Conservation (phyloP, 2,888 invertebrate genomes). For the Hololepta plana region DNA sequence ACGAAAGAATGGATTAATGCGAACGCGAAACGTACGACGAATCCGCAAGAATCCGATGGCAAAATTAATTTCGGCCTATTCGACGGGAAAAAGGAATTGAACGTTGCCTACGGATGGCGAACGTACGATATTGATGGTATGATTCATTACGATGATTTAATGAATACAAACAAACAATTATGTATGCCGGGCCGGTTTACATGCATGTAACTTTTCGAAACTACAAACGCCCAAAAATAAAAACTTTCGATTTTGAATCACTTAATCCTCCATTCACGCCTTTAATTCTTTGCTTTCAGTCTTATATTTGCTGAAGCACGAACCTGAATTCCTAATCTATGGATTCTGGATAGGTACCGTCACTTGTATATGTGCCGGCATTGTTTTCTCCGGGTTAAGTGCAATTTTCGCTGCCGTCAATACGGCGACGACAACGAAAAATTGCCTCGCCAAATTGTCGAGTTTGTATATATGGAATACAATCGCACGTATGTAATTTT, state of each 20-base stretch:
- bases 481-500: constrained; percentile 43
- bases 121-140: constrained; percentile 59
- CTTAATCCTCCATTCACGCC: no score
- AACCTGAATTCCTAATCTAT: constrained; percentile 45
- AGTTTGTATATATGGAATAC: constrained; percentile 66
- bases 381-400: constrained; percentile 49
- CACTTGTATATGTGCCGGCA: constrained; percentile 45
- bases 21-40: constrained; percentile 45
- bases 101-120: constrained; percentile 67
- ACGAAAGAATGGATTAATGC: constrained; percentile 74
- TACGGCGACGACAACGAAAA: constrained; percentile 55
- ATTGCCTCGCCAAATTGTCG: constrained; percentile 44
- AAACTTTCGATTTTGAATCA: no score
- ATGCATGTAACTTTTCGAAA: no score
- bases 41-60: constrained; percentile 51
- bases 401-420: constrained; percentile 64
- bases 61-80: constrained; percentile 72
- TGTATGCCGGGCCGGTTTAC: no score
- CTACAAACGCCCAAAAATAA: no score
- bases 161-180: no score
- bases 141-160: no score
- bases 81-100: constrained; percentile 65
- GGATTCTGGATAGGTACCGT: constrained; percentile 64
- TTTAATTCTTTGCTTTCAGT: constrained; percentile 34
- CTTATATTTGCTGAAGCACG: constrained; percentile 39